Base-by-base conservation (phyloP, 2,888 invertebrate species). In the Phorcus lineatus region DNA sequence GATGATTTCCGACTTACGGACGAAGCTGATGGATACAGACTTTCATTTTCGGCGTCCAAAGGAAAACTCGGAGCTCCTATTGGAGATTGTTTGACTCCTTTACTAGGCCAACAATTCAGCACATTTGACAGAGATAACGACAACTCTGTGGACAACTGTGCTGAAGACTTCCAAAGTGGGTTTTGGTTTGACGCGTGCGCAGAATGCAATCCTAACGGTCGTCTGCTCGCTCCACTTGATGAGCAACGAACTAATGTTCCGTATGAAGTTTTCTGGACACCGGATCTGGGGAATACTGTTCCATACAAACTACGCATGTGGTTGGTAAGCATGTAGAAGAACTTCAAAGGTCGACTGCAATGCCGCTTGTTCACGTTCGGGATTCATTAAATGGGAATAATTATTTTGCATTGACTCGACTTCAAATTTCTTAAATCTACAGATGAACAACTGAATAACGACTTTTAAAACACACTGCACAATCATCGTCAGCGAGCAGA, bases 111-210 rank as follows among this genome's bases (percentile, higher is more conserved):
- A 6, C 13, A 24, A 28, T 62, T 62, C 62, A 62, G 62, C 24
- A 62, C 62, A 7, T 62, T 16, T 17, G 62, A 62, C 62, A 22
- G 62, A 22, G 62, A 62, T 6, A 62, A 62, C 62, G 62, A 62
- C 62, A 62, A 62, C n/a, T 24, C 13, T 28, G 62, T 28, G 7
- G 70, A 40, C 7, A 74, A n/a, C 77, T 83, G 83, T 62, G 83
- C 81, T 19, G 22, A n/a, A 31, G 6, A 31, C 1, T 78, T 80
- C 79, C 31, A 74, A n/a, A 80, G 74, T 2, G 83, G 83, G 1
- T 83, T 78, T 55, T 83, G 83, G 83, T 83, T 83, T 78, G 16
- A 67, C n/a, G 55, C 70, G 67, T 83, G 83, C 62, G 67, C 80
- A n/a, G 28, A 57, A 11, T 80, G 83, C 57, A 83, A 83, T 28